A percentile compares a stretch with the other conserved stretches of the same genome.
These are phyloP conservation scores for Drosophila truncata DNA, from an alignment of 1,140 invertebrate species.

Conservation along the genomic window DNA sequence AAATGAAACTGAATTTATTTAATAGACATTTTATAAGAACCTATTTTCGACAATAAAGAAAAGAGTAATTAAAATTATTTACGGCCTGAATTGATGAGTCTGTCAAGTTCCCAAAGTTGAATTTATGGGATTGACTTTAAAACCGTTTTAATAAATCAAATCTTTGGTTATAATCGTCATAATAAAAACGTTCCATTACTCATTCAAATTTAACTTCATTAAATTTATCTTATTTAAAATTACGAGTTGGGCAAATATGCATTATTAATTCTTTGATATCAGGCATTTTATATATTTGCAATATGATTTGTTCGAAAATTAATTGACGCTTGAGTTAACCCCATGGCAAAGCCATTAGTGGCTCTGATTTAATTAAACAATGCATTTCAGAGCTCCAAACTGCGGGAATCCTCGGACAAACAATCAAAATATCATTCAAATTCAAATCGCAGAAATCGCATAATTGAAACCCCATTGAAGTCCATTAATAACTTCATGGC, in stretches of 20 bases:
- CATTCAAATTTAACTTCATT: not conserved
- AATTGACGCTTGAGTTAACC: slow-evolving; percentile 15
- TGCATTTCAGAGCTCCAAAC: slow-evolving; percentile 21
- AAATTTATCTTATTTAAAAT: slow-evolving; percentile 2
- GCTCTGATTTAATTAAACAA: slow-evolving; percentile 48
- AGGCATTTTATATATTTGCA: slow-evolving; percentile 2
- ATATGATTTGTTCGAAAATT: slow-evolving; percentile 9
- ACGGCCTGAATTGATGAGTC: no score
- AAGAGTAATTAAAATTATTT: no score
- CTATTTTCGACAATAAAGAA: no score
- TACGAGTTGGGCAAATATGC: not conserved
- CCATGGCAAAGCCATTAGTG: slow-evolving; percentile 18
- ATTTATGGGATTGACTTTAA: not conserved
- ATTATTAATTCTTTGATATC: slow-evolving; percentile 4
- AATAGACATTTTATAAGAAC: no score
- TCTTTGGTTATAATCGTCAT: not conserved
- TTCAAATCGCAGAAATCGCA: slow-evolving; percentile 82
- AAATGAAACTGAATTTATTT: no score
- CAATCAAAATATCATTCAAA: slow-evolving; percentile 82
- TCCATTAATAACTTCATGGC: slow-evolving; percentile 82
- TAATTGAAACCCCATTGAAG: slow-evolving; percentile 82
- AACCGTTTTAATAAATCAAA: not conserved
- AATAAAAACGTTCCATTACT: not conserved
- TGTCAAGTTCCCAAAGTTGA: not conserved
- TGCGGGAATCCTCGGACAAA: slow-evolving; percentile 35